Evolutionary conservation across 2,888 invertebrate species (phyloP).

Genomic region (Meiosimyza platycephala): DNA sequence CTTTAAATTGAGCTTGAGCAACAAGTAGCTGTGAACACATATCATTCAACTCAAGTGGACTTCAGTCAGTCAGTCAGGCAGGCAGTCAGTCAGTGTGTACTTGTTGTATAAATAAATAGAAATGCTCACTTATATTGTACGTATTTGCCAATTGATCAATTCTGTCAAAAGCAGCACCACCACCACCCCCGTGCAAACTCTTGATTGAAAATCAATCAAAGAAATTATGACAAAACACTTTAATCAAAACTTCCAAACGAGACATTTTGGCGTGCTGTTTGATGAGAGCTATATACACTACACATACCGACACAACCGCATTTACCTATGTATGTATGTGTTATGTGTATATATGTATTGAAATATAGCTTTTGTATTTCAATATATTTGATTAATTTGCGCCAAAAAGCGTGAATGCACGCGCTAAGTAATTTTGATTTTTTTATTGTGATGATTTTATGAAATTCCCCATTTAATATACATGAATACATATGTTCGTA

Average conservation of each 20-base stretch:
- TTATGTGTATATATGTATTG: too few species aligned
- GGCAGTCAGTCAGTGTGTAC: too few species aligned
- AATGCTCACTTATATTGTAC: neutral
- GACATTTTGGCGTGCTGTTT: slow-evolving; percentile 8
- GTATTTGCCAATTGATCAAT: neutral
- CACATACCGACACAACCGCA: too few species aligned
- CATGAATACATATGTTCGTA: too few species aligned
- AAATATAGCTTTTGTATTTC: too few species aligned
- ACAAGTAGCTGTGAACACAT: slow-evolving; percentile 18
- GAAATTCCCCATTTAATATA: too few species aligned
- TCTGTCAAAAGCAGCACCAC: slow-evolving; percentile 1
- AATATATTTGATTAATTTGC: too few species aligned
- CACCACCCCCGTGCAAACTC: neutral
- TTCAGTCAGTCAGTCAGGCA: neutral
- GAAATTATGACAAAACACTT: slow-evolving; percentile 53
- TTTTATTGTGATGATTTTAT: too few species aligned
- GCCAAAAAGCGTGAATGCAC: too few species aligned
- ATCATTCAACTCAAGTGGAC: slow-evolving; percentile 22
- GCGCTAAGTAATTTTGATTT: too few species aligned
- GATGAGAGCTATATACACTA: too few species aligned
- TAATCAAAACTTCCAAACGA: slow-evolving; percentile 39
- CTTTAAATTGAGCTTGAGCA: neutral
- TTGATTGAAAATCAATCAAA: slow-evolving; percentile 46
- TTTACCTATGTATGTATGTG: too few species aligned
- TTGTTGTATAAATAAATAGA: neutral